Conservation (phyloP, 2,888 invertebrate species). For the Malacosoma neustria region DNA sequence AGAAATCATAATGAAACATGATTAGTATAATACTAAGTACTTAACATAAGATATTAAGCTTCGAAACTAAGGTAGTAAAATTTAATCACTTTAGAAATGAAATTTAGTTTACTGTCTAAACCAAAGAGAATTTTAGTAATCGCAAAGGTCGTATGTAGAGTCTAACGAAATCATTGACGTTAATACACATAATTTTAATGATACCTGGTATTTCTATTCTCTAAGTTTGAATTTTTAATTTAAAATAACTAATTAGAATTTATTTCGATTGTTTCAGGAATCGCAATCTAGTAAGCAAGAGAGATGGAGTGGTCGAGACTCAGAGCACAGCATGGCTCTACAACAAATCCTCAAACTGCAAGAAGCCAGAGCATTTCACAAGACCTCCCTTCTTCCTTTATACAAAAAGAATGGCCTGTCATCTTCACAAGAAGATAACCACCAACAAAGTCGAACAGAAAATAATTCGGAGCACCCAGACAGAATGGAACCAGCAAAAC, state of each 20-base stretch:
- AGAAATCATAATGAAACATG: no score
- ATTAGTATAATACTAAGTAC: not conserved
- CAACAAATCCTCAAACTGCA: constrained; percentile 94
- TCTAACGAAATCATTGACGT: no score
- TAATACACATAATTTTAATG: no score
- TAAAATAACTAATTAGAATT: no score
- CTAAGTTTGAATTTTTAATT: no score
- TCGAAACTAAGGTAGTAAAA: not conserved
- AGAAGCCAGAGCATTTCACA: constrained; percentile 84
- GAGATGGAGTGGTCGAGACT: constrained; percentile 91
- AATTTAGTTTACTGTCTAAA: no score
- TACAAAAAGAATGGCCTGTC: constrained; percentile 64
- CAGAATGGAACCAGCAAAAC: constrained; percentile 60
- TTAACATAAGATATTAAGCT: no score
- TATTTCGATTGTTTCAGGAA: constrained; percentile 79
- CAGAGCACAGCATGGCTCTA: constrained; percentile 93
- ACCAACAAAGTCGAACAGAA: constrained; percentile 32
- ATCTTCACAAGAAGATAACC: constrained; percentile 70
- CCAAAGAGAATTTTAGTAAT: no score
- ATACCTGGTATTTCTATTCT: no score
- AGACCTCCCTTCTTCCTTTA: constrained; percentile 70
- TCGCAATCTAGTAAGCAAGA: constrained; percentile 87
- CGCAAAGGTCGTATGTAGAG: no score
- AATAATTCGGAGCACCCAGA: constrained; percentile 57
- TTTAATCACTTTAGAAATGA: not conserved